Conservation (phyloP, 1,140 invertebrate species). For the Reticulitermes speratus region DNA sequence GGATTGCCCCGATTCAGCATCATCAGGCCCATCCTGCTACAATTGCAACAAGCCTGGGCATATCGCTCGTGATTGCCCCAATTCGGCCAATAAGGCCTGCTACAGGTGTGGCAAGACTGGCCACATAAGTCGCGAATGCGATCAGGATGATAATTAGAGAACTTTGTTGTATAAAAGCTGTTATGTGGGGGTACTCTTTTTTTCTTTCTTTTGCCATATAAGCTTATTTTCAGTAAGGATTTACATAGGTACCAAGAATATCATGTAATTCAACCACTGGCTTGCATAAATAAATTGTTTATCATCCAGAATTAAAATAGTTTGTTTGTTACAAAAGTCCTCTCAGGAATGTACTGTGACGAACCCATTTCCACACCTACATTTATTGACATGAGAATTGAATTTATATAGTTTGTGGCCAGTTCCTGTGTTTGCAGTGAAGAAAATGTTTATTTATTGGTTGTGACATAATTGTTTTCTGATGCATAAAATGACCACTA, state of each 20-base stretch:
- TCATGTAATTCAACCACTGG: constrained; percentile 16
- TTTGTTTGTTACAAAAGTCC: not conserved
- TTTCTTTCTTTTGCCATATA: constrained; percentile 20
- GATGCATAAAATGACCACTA: not conserved
- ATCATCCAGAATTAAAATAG: constrained; percentile 4
- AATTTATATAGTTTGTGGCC: too few relatives aligned
- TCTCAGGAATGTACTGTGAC: not conserved
- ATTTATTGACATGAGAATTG: too few relatives aligned
- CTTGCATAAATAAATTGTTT: constrained; percentile 17
- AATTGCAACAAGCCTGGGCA: constrained; percentile 87
- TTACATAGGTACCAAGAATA: constrained; percentile 13
- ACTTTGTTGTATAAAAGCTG: constrained; percentile 22
- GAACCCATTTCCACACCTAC: not conserved
- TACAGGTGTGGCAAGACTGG: constrained; percentile 86
- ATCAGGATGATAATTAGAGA: constrained; percentile 40
- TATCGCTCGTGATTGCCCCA: constrained; percentile 85
- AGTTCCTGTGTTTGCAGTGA: too few relatives aligned
- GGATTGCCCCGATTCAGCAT: constrained; percentile 42
- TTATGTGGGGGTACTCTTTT: constrained; percentile 20
- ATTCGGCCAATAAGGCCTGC: constrained; percentile 73
- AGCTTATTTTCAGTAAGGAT: constrained; percentile 19
- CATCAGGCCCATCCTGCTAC: constrained; percentile 69
- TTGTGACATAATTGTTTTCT: too few relatives aligned
- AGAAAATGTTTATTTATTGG: too few relatives aligned
- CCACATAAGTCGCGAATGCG: constrained; percentile 87